Base-by-base conservation (phyloP, 23 tunicate genomes). In the Phallusia fumigata region DNA sequence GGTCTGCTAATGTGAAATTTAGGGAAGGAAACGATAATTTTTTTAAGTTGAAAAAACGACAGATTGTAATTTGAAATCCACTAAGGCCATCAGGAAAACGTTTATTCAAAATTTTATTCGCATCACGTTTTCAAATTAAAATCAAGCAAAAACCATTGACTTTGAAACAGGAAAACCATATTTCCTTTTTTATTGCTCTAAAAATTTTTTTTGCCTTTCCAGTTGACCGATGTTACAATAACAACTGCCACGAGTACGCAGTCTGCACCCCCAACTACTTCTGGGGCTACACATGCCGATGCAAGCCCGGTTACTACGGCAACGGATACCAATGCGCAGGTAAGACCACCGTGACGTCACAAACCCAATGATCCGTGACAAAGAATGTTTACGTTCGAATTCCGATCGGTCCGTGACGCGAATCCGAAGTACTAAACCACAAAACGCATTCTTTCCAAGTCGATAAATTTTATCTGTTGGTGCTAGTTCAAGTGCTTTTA, bases 271-370 rank as follows among this genome's bases (percentile, higher is more conserved):
- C 77, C 77, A 74, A 74, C 77, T 31, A 11, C 22, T 33, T 74
- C 45, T 74, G 36, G 36, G 77, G 77, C 3, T 33, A 74, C 77
- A 21, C 77, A 3, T 74, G 77, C 13, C 77, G 77, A 8, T 74
- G 77, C 35, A 74, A 74, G 77, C 36, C 36, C 45, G 77, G 77
- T 74, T 74, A 32, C 77, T 74, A 74, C 45, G 77, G 77, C 36
- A 74, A 74, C 77, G 77, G 77, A 13, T 30, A 30, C 77, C 22
- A 74, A 3, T 74, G 77, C 30, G 77, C 45, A 32, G 36, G 77
- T 74, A 31, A 31, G 77, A 16, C 1, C 69, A 58, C 69, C 28
- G 11, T 21, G 26, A 58, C 69, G 69, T 58, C 26, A 58, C 69
- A 58, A 58, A 16, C 3, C 13, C 69, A 58, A 16, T 24, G 28